Evolutionary conservation across 2,113 vertebrate species (phyloP), one percentile per base, ranked within the genome.

Genomic region (Coptodon bakossiorum): DNA sequence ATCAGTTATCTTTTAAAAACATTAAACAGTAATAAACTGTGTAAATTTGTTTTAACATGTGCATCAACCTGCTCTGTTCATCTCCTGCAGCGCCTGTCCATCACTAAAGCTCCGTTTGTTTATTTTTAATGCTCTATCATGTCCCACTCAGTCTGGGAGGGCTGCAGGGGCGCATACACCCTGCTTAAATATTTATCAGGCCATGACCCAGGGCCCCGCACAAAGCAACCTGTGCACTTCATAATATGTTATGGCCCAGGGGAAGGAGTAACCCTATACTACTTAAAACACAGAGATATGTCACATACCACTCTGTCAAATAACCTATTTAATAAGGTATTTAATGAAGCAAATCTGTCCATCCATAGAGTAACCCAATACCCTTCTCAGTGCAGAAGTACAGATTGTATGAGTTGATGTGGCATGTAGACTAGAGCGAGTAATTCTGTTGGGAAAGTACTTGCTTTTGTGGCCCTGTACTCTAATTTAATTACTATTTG

Each of bases 121-220:
- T 95, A 89, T 95, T 95, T 85, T 92, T 71, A 84, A 91, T 88
- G 50, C 81, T 91, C 91, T 91, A 71, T 91, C 53, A 45, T 88
- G 90, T 92, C 86, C 88, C 76, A 71, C 78, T 87, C 93, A 17
- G 29, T 92, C 79, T 94, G 92, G 94, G 92, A 90, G 92, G 91
- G 91, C 94, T 82, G 91, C 88, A 83, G 83, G 89, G 93, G 79
- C 81, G 84, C 79, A 83, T 88, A 31, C 66, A 24, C 86, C 88
- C 90, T 94, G 81, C 94, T 87, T 90, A 95, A 96, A 95, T 96
- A 95, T 96, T 96, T 96, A 92, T 87, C 84, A 95, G 93, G 95
- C 92, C 94, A 6, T 94, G 95, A 96, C 95, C 95, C 22, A 4
- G 9, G 87, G 85, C 84, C 89, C 80, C 3, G 86, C 90, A 93